Conservation (phyloP, 2,113 vertebrate species). For the Loxodonta africana region DNA sequence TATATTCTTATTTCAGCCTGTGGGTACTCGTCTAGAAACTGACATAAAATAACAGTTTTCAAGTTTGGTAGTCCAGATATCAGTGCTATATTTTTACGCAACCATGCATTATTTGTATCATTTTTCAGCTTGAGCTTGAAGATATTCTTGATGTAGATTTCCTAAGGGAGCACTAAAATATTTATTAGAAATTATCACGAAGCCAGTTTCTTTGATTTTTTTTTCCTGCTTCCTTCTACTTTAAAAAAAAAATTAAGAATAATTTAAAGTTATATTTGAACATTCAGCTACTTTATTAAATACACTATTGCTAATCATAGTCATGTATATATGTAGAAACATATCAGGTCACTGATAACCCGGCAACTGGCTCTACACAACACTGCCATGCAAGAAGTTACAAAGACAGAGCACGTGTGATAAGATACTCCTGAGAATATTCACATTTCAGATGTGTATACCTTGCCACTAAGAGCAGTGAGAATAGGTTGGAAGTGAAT, state of each 20-base stretch:
- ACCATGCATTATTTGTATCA: neutral
- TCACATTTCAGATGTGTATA: neutral
- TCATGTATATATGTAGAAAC: neutral
- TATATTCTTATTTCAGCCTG: neutral
- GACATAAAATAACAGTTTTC: conserved; percentile 4
- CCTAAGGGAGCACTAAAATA: neutral
- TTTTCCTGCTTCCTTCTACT: neutral
- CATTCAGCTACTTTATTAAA: neutral
- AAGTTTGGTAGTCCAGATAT: neutral
- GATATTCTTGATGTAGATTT: neutral
- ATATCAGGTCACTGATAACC: neutral
- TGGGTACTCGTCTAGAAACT: conserved; percentile 25
- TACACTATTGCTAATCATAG: neutral
- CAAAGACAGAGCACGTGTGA: neutral
- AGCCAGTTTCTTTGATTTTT: neutral
- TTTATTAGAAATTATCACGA: conserved; percentile 34
- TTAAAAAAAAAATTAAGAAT: neutral
- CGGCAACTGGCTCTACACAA: neutral
- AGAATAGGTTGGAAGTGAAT: neutral
- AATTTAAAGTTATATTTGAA: conserved; percentile 41
- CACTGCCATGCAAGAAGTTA: neutral
- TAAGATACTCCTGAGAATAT: neutral
- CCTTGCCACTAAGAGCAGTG: neutral
- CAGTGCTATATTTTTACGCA: neutral
- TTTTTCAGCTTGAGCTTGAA: conserved; percentile 33